These are phyloP conservation scores for Acronicta psi DNA, from an alignment of 2,888 invertebrate species.

Conservation along the genomic window DNA sequence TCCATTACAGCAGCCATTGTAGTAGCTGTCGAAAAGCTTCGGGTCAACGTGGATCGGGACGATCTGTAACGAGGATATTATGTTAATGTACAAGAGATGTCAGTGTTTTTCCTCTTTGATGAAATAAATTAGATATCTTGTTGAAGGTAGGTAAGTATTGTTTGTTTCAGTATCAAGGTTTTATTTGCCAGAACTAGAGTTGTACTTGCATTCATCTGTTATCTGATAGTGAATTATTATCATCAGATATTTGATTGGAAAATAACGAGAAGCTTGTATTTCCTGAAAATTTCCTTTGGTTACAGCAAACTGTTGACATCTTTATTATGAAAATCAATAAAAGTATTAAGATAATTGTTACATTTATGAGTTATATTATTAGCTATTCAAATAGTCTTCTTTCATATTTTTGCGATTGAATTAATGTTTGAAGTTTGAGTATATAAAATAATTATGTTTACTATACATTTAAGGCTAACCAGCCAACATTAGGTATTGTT, in stretches of 20 bases:
- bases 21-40: conserved; percentile 94
- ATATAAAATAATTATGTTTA: too few relatives aligned
- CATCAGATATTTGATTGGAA: conserved; percentile 56
- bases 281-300: conserved; percentile 31
- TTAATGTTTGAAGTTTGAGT: too few relatives aligned
- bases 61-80: conserved; percentile 87
- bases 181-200: background rate
- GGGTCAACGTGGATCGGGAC: conserved; percentile 94
- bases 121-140: background rate
- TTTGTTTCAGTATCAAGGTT: background rate
- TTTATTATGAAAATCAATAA: background rate
- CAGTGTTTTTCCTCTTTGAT: background rate
- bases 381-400: too few relatives aligned
- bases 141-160: background rate
- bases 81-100: background rate
- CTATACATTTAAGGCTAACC: too few relatives aligned
- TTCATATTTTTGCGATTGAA: too few relatives aligned
- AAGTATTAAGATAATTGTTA: background rate
- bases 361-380: too few relatives aligned
- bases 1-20: conserved; percentile 97
- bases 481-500: too few relatives aligned
- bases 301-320: background rate
- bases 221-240: conserved; percentile 44
- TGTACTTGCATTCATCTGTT: conserved; percentile 35
- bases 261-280: conserved; percentile 40